Evolutionary conservation across 2,888 invertebrate species (phyloP).

Genomic region (Pogonocherus hispidulus): DNA sequence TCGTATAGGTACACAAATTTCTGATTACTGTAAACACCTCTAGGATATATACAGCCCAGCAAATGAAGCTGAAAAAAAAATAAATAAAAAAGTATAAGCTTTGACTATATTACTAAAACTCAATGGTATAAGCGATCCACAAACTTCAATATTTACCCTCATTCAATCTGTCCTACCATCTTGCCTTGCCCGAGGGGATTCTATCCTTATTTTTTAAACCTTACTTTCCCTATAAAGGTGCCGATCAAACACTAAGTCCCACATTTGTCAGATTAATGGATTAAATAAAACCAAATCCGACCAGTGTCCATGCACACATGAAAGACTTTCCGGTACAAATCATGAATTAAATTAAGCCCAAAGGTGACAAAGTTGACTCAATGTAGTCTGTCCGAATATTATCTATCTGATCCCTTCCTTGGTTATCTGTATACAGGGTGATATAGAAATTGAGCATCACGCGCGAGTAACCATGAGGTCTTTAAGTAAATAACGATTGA

Average conservation of each 20-base stretch:
- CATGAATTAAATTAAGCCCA: no score
- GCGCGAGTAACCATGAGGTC: no score
- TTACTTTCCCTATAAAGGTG: not conserved
- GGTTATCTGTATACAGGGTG: no score
- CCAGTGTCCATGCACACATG: not conserved
- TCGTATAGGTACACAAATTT: no score
- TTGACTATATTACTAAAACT: no score
- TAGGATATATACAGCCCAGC: not conserved
- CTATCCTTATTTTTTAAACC: not conserved
- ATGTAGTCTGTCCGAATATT: no score
- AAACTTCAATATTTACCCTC: constrained; percentile 13
- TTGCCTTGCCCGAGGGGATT: not conserved
- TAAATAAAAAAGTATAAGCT: not conserved
- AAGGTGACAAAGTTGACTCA: no score
- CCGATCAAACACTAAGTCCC: constrained; percentile 4
- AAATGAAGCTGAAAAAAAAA: constrained; percentile 9
- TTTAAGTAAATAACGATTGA: no score
- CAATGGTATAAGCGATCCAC: no score
- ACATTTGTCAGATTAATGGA: constrained; percentile 18
- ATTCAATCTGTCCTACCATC: constrained; percentile 1
- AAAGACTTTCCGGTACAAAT: not conserved
- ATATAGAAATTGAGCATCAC: no score
- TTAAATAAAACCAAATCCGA: constrained; percentile 10
- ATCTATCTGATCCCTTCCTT: no score
- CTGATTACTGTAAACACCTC: not conserved